Conservation (phyloP, 2,113 vertebrate genomes). For the Delphinus delphis region DNA sequence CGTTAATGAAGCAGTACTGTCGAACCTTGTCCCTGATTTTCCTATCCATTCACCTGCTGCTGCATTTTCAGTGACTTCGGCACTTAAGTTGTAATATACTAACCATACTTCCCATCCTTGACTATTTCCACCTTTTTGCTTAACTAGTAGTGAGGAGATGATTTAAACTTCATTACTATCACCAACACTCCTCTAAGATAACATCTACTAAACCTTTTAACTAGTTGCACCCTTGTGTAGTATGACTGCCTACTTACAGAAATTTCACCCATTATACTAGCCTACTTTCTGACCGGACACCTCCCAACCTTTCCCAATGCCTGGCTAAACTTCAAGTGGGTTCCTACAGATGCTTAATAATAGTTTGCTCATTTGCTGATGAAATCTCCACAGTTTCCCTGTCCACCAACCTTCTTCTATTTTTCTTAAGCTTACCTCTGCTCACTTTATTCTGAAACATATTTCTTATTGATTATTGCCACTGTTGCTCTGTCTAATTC, state of each 20-base stretch:
- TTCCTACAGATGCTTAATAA: background rate
- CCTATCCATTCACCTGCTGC: background rate
- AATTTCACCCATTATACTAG: background rate
- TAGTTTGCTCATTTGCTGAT: background rate
- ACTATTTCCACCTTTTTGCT: background rate
- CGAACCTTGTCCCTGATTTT: background rate
- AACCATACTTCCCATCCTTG: background rate
- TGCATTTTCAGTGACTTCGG: background rate
- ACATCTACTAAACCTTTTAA: background rate
- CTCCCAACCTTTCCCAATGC: background rate
- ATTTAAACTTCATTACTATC: background rate
- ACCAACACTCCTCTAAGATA: background rate
- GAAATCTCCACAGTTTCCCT: background rate
- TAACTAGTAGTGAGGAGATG: background rate
- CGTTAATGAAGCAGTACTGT: background rate
- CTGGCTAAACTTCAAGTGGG: background rate
- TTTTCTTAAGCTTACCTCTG: background rate
- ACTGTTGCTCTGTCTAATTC: background rate
- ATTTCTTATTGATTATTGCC: background rate
- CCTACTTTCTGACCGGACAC: background rate
- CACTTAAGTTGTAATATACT: background rate
- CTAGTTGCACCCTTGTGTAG: background rate
- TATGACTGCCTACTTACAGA: background rate
- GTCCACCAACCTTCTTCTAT: background rate
- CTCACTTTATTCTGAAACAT: background rate